Conservation (phyloP, 2,888 invertebrate species). For the Sepiola atlantica region DNA sequence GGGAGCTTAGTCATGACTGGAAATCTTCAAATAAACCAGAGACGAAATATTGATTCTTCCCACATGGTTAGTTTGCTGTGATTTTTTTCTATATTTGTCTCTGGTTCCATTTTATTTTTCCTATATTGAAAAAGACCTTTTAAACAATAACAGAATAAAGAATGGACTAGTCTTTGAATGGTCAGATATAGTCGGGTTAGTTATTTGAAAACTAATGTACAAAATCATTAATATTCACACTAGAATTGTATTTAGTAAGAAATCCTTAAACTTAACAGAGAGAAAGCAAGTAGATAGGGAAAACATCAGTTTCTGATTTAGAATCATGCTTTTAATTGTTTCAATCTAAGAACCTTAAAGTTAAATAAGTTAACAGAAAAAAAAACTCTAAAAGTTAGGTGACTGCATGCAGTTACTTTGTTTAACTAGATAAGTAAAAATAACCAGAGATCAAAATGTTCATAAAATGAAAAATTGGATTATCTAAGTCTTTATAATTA, state of each 20-base stretch:
- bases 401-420: not conserved
- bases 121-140: not conserved
- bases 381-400: not conserved
- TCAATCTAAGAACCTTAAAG: not conserved
- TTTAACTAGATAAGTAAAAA: not conserved
- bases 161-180: not conserved
- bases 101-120: too few relatives aligned
- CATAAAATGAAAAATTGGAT: not conserved
- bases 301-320: not conserved
- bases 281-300: not conserved
- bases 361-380: not conserved
- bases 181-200: not conserved
- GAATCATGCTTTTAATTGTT: not conserved
- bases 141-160: not conserved
- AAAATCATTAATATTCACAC: not conserved
- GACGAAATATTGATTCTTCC: too few relatives aligned
- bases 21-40: too few relatives aligned
- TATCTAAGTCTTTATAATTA: not conserved
- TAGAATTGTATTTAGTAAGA: slow-evolving; percentile 19
- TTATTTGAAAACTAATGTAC: not conserved
- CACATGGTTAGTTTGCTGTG: too few relatives aligned
- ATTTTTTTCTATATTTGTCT: too few relatives aligned
- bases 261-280: not conserved
- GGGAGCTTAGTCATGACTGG: too few relatives aligned
- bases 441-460: not conserved